A percentile compares a stretch with the other conserved stretches of the same genome.
These are phyloP conservation scores for Isurus oxyrinchus DNA, from an alignment of 2,113 vertebrate species.

Conservation along the genomic window DNA sequence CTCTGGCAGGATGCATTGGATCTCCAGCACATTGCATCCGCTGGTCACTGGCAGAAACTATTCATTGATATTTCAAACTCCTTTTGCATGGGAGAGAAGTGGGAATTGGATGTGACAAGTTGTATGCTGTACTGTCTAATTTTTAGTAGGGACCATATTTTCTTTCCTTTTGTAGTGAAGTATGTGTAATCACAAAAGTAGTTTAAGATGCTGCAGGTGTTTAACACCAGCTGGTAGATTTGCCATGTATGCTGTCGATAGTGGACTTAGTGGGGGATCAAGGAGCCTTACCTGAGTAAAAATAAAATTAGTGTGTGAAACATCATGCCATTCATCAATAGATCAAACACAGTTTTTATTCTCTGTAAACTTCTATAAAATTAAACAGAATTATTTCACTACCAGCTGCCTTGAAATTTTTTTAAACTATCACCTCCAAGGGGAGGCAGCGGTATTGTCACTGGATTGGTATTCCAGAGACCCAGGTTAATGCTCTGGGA, in stretches of 20 bases:
- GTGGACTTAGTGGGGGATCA: not conserved
- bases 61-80: not conserved
- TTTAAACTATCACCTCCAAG: not conserved
- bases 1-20: not conserved
- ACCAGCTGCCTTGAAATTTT: not conserved
- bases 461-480: too few relatives aligned
- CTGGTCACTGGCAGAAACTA: not conserved
- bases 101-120: not conserved
- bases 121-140: not conserved
- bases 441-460: too few relatives aligned
- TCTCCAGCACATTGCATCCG: not conserved
- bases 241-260: not conserved
- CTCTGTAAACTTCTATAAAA: not conserved
- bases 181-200: too few relatives aligned
- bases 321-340: not conserved
- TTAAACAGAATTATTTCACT: not conserved
- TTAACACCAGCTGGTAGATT: not conserved
- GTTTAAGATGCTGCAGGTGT: not conserved
- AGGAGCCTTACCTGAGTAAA: not conserved
- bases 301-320: not conserved
- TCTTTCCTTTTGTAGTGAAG: not conserved
- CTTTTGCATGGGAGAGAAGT: not conserved
- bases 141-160: not conserved
- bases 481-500: too few relatives aligned
- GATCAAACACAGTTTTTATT: not conserved